Conservation (phyloP, 1,140 invertebrate species). For the Scaptodrosophila lebanonensis region DNA sequence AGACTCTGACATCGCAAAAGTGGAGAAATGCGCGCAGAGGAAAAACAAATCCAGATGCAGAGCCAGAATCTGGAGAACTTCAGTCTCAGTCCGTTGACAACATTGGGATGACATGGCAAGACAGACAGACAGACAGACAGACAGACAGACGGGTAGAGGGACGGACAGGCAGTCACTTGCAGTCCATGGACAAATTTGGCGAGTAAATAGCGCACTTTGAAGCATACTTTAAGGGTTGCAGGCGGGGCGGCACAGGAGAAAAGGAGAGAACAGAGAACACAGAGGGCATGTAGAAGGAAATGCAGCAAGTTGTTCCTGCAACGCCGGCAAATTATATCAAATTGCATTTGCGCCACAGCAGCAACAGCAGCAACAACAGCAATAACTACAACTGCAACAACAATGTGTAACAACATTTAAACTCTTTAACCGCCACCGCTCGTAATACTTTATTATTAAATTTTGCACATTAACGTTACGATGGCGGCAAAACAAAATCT, state of each 20-base stretch:
- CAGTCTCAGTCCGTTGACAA: conserved; percentile 21
- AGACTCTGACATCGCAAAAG: conserved; percentile 35
- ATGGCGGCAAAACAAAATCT: conserved; percentile 60
- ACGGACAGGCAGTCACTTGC: conserved; percentile 52
- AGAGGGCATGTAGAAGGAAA: background rate
- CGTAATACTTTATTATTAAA: conserved; percentile 71
- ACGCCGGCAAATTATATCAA: conserved; percentile 17
- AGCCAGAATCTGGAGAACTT: conserved; percentile 14
- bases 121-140: conserved; percentile 17
- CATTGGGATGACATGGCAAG: no score
- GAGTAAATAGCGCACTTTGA: conserved; percentile 41
- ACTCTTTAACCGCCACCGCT: conserved; percentile 56
- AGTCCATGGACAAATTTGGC: conserved; percentile 49
- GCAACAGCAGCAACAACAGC: conserved; percentile 8
- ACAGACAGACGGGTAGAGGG: conserved; percentile 20
- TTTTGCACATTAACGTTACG: conserved; percentile 66
- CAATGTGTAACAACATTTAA: conserved; percentile 35
- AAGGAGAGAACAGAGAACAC: no score
- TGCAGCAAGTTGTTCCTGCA: background rate
- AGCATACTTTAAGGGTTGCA: conserved; percentile 43
- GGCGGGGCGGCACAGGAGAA: background rate
- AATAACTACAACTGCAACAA: conserved; percentile 10
- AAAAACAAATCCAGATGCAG: conserved; percentile 25
- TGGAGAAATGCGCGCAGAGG: conserved; percentile 44
- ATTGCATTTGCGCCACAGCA: conserved; percentile 42